A percentile compares a stretch with the other conserved stretches of the same genome.
Evolutionary conservation across 2,888 invertebrate species (phyloP).

Genomic region (Strigamia crassipes): DNA sequence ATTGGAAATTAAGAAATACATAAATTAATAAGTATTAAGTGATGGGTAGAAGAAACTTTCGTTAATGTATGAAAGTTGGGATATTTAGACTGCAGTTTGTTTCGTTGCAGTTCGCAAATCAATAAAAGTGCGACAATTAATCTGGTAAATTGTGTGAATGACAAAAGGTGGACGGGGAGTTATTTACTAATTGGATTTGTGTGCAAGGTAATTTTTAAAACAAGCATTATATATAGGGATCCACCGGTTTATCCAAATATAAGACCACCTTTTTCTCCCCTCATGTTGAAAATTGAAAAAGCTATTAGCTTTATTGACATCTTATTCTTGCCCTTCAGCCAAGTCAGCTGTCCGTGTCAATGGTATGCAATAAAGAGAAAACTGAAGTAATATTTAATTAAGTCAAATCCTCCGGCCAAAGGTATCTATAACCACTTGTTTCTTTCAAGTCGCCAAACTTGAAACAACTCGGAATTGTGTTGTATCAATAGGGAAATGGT

Average conservation of each 20-base stretch:
- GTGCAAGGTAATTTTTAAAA: not conserved
- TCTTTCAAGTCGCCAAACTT: not conserved
- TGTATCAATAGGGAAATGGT: not conserved
- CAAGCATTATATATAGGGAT: not conserved
- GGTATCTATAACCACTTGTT: not conserved
- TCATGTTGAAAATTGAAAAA: not conserved
- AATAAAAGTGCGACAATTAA: not conserved
- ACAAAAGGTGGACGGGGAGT: not conserved
- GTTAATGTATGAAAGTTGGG: not conserved
- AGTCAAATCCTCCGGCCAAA: not conserved
- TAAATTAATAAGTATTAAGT: too few species aligned
- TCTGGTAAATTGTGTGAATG: not conserved
- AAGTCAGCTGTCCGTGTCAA: not conserved
- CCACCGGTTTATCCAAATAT: not conserved
- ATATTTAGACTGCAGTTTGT: not conserved
- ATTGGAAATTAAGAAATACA: too few species aligned
- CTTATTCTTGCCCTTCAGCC: not conserved
- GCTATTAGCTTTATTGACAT: conserved; percentile 10
- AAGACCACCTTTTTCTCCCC: not conserved
- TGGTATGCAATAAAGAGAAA: conserved; percentile 3
- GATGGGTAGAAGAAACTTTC: too few species aligned
- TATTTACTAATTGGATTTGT: conserved; percentile 9
- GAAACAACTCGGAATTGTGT: not conserved
- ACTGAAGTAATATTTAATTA: conserved; percentile 11
- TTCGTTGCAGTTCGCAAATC: not conserved